Evolutionary conservation across 1,140 invertebrate species (phyloP), one percentile per base, ranked within the genome.

Genomic region (Streblospio benedicti): DNA sequence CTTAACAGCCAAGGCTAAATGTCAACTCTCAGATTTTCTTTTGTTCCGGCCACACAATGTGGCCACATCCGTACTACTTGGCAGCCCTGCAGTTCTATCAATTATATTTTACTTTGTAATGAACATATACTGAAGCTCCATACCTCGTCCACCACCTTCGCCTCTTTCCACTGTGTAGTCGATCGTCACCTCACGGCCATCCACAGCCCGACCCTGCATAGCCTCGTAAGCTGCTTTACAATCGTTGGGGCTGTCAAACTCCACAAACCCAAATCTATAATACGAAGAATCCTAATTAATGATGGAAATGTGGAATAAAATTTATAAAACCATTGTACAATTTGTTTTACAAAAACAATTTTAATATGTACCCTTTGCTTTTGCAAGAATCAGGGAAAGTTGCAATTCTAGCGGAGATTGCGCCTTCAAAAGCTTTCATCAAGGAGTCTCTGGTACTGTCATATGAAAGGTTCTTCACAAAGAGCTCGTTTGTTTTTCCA

Each of bases 211-310:
- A 28, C 65, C 69, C 47, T 69, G 64, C 63, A 68, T 72, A 0
- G 59, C 25, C n/a, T 70, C 65, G 47, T 52, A 66, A 2, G 70
- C 69, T 27, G 49, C 53, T 35, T 66, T 57, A 4, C 69, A 69
- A 33, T 63, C 68, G 1, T 70, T 66, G n/a, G 64, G 52, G 23
- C 47, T 43, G 25, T 67, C 62, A 50, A 67, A 72, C 49, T 72
- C 70, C 32, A 72, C 70, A 69, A 72, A 72, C 4, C 70, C 70
- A 71, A 72, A 71, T 30, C 70, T 71, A 45, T 6, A 59, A 58
- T 23, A n/a, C 23, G 32, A 2, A 32, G 25, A 53, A 28, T 30
- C 51, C 28, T 12, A 0, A 14, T 16, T 18, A 54, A 25, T 33
- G 1, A 51, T n/a, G 28, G 4, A n/a, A 5, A 16, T 28, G 20